Conservation (phyloP, 2,113 vertebrate genomes). For the Carollia perspicillata region DNA sequence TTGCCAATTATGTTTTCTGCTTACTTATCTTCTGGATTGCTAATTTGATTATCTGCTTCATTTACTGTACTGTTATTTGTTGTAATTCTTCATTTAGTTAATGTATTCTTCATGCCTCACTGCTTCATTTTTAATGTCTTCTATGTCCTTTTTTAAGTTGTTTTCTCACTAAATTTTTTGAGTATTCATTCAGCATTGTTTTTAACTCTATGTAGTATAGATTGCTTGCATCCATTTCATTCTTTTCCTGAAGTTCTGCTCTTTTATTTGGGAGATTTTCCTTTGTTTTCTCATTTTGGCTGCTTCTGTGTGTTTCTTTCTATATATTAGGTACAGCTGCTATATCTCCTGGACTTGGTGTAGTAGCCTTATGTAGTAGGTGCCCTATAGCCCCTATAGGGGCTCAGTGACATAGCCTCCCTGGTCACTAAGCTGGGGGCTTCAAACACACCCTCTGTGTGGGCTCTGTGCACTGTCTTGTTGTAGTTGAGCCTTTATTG, state of each 20-base stretch:
- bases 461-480: background rate
- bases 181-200: background rate
- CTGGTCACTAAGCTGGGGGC: background rate
- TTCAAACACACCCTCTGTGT: background rate
- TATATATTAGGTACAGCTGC: background rate
- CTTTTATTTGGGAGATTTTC: background rate
- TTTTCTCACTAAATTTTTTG: background rate
- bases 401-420: background rate
- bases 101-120: background rate
- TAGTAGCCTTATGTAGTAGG: background rate
- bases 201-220: background rate
- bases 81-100: background rate
- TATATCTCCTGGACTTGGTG: background rate
- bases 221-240: background rate
- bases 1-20: background rate
- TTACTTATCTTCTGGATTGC: background rate
- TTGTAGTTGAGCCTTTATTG: background rate
- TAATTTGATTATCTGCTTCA: background rate
- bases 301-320: background rate
- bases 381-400: background rate
- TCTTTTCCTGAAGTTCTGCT: background rate
- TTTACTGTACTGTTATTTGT: background rate
- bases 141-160: background rate
- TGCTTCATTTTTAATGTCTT: background rate
- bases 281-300: background rate